Conservation (phyloP, 2,888 invertebrate genomes). For the Conus canariensis region DNA sequence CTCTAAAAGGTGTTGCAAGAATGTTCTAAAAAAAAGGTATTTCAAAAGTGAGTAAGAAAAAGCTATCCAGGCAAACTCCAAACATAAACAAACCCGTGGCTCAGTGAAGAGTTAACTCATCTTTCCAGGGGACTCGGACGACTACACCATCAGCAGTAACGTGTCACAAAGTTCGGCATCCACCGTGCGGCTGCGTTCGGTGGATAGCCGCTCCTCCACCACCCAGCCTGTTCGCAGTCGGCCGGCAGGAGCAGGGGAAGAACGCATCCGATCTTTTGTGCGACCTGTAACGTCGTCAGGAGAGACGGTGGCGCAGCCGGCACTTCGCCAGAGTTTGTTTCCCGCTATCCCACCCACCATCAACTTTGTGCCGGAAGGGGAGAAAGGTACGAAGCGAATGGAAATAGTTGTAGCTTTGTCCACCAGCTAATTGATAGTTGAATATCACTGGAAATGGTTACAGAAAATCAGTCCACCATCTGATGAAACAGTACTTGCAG, state of each 20-base stretch:
- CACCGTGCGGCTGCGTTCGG: conserved; percentile 48
- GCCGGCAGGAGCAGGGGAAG: conserved; percentile 49
- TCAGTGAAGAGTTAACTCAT: too few relatives aligned
- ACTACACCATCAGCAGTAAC: conserved; percentile 65
- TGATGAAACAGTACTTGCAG: too few relatives aligned
- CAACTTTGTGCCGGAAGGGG: conserved; percentile 87
- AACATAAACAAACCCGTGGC: too few relatives aligned
- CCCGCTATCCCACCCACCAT: conserved; percentile 85
- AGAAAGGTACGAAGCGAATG: conserved; percentile 77
- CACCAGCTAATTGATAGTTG: too few relatives aligned
- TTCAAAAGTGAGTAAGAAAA: too few relatives aligned
- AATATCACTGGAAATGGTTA: too few relatives aligned
- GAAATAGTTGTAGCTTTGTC: too few relatives aligned
- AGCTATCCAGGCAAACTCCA: too few relatives aligned
- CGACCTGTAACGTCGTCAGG: conserved; percentile 57
- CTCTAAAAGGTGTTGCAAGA: too few relatives aligned
- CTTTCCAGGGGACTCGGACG: conserved; percentile 63
- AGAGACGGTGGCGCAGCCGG: conserved; percentile 60
- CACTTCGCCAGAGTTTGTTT: conserved; percentile 75
- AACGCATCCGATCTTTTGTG: conserved; percentile 50
- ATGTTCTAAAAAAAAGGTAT: too few relatives aligned
- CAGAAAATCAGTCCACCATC: too few relatives aligned
- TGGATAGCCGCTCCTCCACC: conserved; percentile 43
- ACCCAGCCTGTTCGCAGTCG: not conserved
- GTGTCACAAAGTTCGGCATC: conserved; percentile 57